A percentile compares a stretch with the other conserved stretches of the same genome.
These are phyloP conservation scores for Fragum sueziense DNA, from an alignment of 2,888 invertebrate species.

Conservation along the genomic window DNA sequence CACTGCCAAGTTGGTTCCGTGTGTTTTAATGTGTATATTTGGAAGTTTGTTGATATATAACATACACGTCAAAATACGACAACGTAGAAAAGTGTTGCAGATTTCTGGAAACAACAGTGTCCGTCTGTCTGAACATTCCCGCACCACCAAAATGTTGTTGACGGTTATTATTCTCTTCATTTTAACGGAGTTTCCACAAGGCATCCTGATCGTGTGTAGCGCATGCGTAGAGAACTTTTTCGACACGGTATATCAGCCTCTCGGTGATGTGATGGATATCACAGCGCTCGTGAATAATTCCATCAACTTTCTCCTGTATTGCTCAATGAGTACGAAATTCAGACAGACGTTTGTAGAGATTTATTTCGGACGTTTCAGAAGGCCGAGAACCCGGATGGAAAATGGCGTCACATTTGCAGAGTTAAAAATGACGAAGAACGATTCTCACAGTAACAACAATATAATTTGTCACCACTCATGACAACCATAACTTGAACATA, in stretches of 20 bases:
- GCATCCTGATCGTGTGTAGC: conserved; percentile 88
- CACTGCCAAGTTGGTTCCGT: conserved; percentile 94
- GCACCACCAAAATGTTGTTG: conserved; percentile 94
- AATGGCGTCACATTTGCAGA: conserved; percentile 58
- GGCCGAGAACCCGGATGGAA: conserved; percentile 43
- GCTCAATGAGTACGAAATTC: conserved; percentile 96
- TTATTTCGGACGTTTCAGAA: conserved; percentile 62
- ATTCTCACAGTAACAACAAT: conserved; percentile 65
- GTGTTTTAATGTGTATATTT: conserved; percentile 90
- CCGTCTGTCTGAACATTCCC: conserved; percentile 83
- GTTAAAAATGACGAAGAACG: conserved; percentile 48
- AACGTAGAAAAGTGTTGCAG: conserved; percentile 71
- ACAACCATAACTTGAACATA: not conserved
- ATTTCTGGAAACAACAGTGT: conserved; percentile 71
- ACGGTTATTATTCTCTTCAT: conserved; percentile 93
- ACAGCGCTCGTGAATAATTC: conserved; percentile 94
- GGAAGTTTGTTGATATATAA: conserved; percentile 81
- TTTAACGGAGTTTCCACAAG: conserved; percentile 95
- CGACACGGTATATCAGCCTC: conserved; percentile 85
- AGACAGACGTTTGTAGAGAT: conserved; percentile 84
- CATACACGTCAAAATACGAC: conserved; percentile 71
- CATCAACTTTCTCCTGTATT: conserved; percentile 96
- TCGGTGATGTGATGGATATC: conserved; percentile 92
- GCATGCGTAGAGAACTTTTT: conserved; percentile 88
- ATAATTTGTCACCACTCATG: conserved; percentile 1